A percentile compares a stretch with the other conserved stretches of the same genome.
Conservation (phyloP, 2,888 invertebrate genomes). For the Acleris sparsana region DNA sequence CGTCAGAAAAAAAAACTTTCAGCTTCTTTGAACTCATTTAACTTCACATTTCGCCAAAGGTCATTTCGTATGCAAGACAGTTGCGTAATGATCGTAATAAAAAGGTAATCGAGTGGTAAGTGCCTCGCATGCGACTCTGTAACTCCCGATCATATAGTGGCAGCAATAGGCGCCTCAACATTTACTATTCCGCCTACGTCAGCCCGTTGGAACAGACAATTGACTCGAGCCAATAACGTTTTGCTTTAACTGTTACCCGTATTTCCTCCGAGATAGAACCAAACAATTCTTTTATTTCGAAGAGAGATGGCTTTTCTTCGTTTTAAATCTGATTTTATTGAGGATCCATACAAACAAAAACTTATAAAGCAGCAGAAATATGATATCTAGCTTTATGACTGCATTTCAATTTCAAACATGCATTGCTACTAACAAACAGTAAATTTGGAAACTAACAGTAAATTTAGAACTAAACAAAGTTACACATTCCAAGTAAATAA, state of each 20-base stretch:
- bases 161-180: constrained; percentile 50
- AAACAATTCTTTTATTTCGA: constrained; percentile 15
- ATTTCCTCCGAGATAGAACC: constrained; percentile 29
- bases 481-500: constrained; percentile 12
- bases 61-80: constrained; percentile 11
- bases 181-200: constrained; percentile 63
- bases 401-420: neutral
- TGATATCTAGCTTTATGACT: neutral
- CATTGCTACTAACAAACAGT: neutral
- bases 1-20: no score
- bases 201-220: constrained; percentile 61
- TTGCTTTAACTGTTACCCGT: constrained; percentile 50
- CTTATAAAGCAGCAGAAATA: neutral
- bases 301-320: constrained; percentile 5
- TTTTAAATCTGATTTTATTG: constrained; percentile 3
- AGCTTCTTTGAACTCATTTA: no score
- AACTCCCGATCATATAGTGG: constrained; percentile 46
- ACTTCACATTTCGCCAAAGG: constrained; percentile 2
- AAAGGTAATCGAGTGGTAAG: constrained; percentile 38
- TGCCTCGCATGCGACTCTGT: constrained; percentile 45
- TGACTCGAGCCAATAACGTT: constrained; percentile 61
- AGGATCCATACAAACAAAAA: no score
- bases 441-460: neutral
- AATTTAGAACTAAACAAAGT: constrained; percentile 2
- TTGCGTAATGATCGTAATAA: constrained; percentile 18